Evolutionary conservation across 2,113 vertebrate genomes (phyloP), one percentile per base, ranked within the genome.

Genomic region (Egretta garzetta): DNA sequence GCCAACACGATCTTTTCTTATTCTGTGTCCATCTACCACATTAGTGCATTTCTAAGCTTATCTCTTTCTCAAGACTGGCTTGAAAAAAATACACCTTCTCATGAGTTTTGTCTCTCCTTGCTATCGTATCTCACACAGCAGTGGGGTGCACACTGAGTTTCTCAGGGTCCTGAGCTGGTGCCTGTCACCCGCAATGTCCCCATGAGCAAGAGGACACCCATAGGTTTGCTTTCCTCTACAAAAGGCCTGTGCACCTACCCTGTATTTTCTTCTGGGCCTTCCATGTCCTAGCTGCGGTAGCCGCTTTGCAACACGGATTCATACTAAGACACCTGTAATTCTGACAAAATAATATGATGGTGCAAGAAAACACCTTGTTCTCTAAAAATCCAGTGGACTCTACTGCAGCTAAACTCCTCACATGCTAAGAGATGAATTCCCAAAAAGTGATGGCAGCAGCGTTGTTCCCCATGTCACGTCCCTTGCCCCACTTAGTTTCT

Each of bases 21-120:
- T 58, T 70, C 0, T 0, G 4, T 59, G 32, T 13, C 30, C 30
- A 39, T 59, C 32, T 33, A 9, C 43, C 10, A 43, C 13, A 27
- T 47, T 23, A 37, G 12, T 68, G 33, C 55, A 76, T 64, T 68
- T 73, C 59, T 90, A 84, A 85, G 24, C 16, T 79, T 76, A 30
- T 33, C 27, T 66, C 22, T 71, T 85, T 74, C 47, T 80, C 26
- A 55, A 59, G 43, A 55, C 1, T 12, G 6, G 10, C n/a, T 77
- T 76, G 47, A 63, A 82, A 90, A 62, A 80, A 63, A 66, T 60
- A 35, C 75, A 4, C 27, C 20, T 45, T 79, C 32, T 75, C 72
- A 1, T 3, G 37, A 63, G 16, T 72, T 83, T 84, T 84, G 4
- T 26, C 26, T 87, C 22, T 52, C 19, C 37, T 68, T 87, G 39